Conservation (phyloP, 2,888 invertebrate species). For the Cheilosia impressa region DNA sequence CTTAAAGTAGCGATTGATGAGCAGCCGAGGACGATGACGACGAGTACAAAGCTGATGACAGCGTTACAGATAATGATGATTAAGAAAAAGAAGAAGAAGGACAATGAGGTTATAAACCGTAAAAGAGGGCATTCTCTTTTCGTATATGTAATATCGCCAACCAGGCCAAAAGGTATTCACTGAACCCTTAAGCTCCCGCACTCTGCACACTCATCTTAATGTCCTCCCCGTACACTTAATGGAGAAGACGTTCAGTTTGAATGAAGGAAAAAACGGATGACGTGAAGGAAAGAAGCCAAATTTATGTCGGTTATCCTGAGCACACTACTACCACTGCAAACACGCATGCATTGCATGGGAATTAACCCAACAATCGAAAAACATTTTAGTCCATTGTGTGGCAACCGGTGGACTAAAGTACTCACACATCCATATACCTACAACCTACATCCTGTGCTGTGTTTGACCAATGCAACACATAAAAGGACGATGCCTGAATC, state of each 20-base stretch:
- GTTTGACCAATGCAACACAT: slow-evolving; percentile 75
- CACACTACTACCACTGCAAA: slow-evolving; percentile 13
- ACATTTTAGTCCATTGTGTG: slow-evolving; percentile 74
- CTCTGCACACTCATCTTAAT: slow-evolving; percentile 45
- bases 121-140: slow-evolving; percentile 68
- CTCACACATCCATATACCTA: slow-evolving; percentile 38
- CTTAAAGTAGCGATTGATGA: slow-evolving; percentile 68
- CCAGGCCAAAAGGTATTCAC: slow-evolving; percentile 73
- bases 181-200: slow-evolving; percentile 53
- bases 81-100: slow-evolving; percentile 61
- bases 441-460: slow-evolving; percentile 13
- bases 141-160: slow-evolving; percentile 41
- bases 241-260: slow-evolving; percentile 56
- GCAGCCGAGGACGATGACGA: slow-evolving; percentile 34
- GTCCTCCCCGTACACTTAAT: slow-evolving; percentile 67
- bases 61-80: slow-evolving; percentile 71
- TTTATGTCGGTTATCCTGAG: slow-evolving; percentile 62
- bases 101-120: slow-evolving; percentile 75
- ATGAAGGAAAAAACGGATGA: slow-evolving; percentile 31
- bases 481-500: slow-evolving; percentile 50
- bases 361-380: slow-evolving; percentile 75
- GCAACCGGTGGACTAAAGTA: slow-evolving; percentile 69
- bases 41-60: slow-evolving; percentile 53
- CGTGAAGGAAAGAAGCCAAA: slow-evolving; percentile 57
- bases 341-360: slow-evolving; percentile 58